Evolutionary conservation across 2,888 invertebrate genomes (phyloP).

Genomic region (Brenthis hecate): DNA sequence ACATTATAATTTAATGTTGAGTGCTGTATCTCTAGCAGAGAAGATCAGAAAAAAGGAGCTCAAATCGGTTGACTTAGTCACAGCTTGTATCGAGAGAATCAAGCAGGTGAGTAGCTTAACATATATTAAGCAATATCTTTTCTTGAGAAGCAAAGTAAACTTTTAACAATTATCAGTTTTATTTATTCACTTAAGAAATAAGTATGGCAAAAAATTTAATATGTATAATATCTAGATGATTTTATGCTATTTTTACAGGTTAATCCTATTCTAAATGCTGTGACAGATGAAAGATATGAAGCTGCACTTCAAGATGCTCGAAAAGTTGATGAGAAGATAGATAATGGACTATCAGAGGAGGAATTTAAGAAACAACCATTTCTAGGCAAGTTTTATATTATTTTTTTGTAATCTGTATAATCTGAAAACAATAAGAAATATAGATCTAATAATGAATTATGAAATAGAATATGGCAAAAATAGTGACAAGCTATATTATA

Average conservation of each 20-base stretch:
- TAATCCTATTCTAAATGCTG: constrained; percentile 90
- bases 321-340: constrained; percentile 86
- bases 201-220: too few species aligned
- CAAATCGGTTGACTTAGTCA: constrained; percentile 86
- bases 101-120: constrained; percentile 77
- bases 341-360: constrained; percentile 81
- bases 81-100: constrained; percentile 89
- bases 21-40: constrained; percentile 85
- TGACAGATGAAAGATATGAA: constrained; percentile 90
- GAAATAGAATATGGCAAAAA: too few species aligned
- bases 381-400: constrained; percentile 74
- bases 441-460: too few species aligned
- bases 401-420: background rate
- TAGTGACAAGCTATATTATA: too few species aligned
- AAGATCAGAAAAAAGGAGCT: constrained; percentile 85
- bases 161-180: too few species aligned
- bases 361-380: constrained; percentile 89
- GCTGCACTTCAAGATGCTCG: constrained; percentile 90
- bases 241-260: constrained; percentile 57
- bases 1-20: constrained; percentile 74
- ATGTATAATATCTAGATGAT: background rate
- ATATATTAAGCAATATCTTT: background rate
- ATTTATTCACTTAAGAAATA: too few species aligned
- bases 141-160: background rate
- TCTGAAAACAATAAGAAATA: background rate